Evolutionary conservation across 1,140 invertebrate species (phyloP), one percentile per base, ranked within the genome.

Genomic region (Oryzaephilus surinamensis): DNA sequence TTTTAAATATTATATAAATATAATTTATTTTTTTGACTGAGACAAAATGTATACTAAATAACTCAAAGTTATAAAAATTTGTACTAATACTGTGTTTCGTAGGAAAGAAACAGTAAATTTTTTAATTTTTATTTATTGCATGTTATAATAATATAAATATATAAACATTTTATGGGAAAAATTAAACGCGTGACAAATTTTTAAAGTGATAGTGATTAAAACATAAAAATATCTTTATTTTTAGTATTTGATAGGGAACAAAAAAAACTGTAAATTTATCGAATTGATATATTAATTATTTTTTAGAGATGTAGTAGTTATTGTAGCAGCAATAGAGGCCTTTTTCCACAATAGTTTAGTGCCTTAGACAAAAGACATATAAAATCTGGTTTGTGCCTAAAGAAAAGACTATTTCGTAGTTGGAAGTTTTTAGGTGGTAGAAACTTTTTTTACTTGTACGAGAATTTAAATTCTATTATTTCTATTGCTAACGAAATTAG

Each of bases 291-390:
- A n/a, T n/a, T 46, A 5, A 40, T 39, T 45, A 45, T 35, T 29
- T 42, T 37, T 43, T 38, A 23, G 28, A 26, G 24, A 38, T 32
- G 35, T 14, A 27, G n/a, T 6, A 16, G 2, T 10, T 10, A 15
- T 24, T 27, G 14, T 13, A 8, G 6, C 10, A 15, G n/a, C 8
- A 33, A 18, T 27, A 38, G 28, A 28, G 29, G 16, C 32, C 30
- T 20, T 36, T 31, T 32, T 36, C 24, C 20, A 27, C 17, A 19
- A 28, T 45, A 40, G 38, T 39, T 41, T 50, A 50, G 47, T 50
- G 47, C 47, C 47, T 50, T 50, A 50, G 47, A 11, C 10, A 43
- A 43, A 50, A 50, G 43, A 50, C 43, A 50, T 33, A 46, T 43
- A 46, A 38, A 38, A 46, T 45, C 27, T 24, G 23, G 23, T 24